Percentiles rank a stretch among this genome's conserved stretches.
Conservation (phyloP, 2,797 vertebrate species). For the Trematomus bernacchii region DNA sequence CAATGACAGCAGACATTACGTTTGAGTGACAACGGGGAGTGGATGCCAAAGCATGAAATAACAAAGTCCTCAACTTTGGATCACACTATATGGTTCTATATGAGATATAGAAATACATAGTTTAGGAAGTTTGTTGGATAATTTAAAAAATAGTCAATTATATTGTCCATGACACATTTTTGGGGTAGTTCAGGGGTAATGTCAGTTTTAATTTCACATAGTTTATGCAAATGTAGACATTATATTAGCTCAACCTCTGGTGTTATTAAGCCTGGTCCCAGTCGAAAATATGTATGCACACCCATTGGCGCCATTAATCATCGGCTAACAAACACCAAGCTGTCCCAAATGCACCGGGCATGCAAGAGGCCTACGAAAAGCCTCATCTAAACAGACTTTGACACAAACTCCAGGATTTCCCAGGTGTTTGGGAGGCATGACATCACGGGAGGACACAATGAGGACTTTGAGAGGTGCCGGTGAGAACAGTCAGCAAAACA, state of each 20-base stretch:
- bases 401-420: conserved; percentile 72
- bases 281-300: conserved; percentile 34
- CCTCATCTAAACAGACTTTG: conserved; percentile 70
- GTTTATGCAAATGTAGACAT: conserved; percentile 17
- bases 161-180: not conserved
- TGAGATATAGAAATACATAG: conserved; percentile 16
- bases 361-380: conserved; percentile 42
- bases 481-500: conserved; percentile 69
- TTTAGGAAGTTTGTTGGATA: not conserved
- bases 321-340: conserved; percentile 51
- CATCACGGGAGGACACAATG: conserved; percentile 78
- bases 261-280: conserved; percentile 18
- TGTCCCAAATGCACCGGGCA: conserved; percentile 42
- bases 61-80: conserved; percentile 33
- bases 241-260: conserved; percentile 21
- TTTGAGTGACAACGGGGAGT: conserved; percentile 62
- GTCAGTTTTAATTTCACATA: conserved; percentile 1
- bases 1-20: conserved; percentile 45
- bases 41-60: conserved; percentile 39
- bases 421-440: conserved; percentile 80
- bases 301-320: conserved; percentile 66
- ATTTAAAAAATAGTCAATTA: conserved; percentile 3
- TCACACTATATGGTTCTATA: not conserved
- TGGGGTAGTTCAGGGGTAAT: not conserved
- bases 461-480: conserved; percentile 76